Conservation (phyloP, 2,113 vertebrate species). For the Cricetomys ansorgei region DNA sequence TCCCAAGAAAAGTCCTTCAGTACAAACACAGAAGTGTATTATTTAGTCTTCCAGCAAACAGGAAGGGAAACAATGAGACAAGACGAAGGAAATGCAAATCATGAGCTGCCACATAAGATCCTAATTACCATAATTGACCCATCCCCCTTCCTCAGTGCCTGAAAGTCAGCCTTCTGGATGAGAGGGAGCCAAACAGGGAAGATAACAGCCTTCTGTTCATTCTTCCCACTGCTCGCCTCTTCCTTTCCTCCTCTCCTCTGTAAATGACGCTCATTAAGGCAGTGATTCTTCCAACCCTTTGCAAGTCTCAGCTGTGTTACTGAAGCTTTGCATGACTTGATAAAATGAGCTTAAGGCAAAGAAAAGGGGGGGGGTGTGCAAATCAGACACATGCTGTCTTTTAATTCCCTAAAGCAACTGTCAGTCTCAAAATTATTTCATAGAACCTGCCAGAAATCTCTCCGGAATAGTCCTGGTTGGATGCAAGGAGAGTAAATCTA, state of each 20-base stretch:
- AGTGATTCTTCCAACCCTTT: conserved; percentile 70
- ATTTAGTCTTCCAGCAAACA: conserved; percentile 72
- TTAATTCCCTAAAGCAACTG: conserved; percentile 68
- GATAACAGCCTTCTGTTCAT: conserved; percentile 80
- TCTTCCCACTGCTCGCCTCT: not conserved
- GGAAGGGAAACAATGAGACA: conserved; percentile 71
- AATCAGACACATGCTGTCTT: conserved; percentile 44
- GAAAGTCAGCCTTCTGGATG: conserved; percentile 78
- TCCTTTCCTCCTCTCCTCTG: conserved; percentile 65
- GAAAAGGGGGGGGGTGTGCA: not conserved
- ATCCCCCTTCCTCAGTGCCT: conserved; percentile 57
- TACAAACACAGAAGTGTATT: conserved; percentile 78
- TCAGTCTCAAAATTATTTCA: conserved; percentile 61
- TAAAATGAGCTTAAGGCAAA: conserved; percentile 69
- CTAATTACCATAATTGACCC: conserved; percentile 82
- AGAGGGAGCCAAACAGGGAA: conserved; percentile 71
- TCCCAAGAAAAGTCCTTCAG: conserved; percentile 74
- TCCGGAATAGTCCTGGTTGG: conserved; percentile 15
- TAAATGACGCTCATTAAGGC: conserved; percentile 75
- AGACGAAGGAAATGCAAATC: conserved; percentile 78
- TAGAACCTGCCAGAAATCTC: conserved; percentile 62
- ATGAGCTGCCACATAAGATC: conserved; percentile 65
- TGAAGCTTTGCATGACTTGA: conserved; percentile 76
- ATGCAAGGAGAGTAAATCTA: conserved; percentile 49
- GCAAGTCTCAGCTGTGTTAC: conserved; percentile 76